Evolutionary conservation across 2,113 vertebrate genomes (phyloP).

Genomic region (Chaetops frenatus): DNA sequence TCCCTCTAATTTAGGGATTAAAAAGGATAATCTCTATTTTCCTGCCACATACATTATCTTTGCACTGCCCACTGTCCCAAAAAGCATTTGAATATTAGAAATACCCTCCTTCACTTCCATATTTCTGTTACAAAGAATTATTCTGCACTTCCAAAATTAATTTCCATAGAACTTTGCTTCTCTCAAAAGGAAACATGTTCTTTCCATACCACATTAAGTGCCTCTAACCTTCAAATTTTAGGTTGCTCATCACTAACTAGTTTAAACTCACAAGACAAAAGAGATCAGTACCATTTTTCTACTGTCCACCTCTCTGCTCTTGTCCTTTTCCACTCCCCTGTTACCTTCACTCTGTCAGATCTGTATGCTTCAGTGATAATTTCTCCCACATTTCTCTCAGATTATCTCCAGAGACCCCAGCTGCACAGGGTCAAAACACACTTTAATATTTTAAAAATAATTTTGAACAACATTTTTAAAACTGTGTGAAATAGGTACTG

Average conservation of each 20-base stretch:
- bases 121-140: neutral
- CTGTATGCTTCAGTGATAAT: neutral
- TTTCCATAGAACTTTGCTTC: neutral
- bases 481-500: neutral
- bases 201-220: neutral
- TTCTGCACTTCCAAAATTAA: neutral
- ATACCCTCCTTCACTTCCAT: neutral
- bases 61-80: neutral
- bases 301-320: neutral
- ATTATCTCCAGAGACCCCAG: neutral
- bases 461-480: neutral
- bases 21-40: neutral
- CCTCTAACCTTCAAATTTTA: neutral
- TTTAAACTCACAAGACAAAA: neutral
- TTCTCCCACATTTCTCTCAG: neutral
- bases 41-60: neutral
- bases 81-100: neutral
- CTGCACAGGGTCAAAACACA: neutral
- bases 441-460: neutral
- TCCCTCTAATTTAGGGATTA: neutral
- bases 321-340: neutral
- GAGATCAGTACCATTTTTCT: neutral
- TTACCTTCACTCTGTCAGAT: neutral
- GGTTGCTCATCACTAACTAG: neutral
- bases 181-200: neutral